Conservation (phyloP, 2,888 invertebrate genomes). For the Alentia gelatinosa region DNA sequence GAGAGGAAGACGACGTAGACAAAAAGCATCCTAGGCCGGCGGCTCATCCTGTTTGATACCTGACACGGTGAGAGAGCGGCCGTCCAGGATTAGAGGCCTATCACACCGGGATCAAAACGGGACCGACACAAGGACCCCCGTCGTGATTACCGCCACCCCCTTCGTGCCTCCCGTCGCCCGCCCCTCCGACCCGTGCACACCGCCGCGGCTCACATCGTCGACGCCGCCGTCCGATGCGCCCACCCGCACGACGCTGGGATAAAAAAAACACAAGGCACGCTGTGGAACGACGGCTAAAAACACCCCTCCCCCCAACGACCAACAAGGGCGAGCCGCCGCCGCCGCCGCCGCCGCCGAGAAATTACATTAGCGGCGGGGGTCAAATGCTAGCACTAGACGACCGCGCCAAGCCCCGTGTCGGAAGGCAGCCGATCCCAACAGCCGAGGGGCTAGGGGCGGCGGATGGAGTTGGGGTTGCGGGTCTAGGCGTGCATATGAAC, state of each 20-base stretch:
- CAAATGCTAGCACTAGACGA: conserved; percentile 45
- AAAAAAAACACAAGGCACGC: neutral
- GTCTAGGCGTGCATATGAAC: no score
- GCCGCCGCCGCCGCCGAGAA: neutral
- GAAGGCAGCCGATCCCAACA: neutral
- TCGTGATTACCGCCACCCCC: neutral
- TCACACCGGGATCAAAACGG: neutral
- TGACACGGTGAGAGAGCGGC: neutral
- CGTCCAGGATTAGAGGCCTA: neutral
- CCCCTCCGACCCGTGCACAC: neutral
- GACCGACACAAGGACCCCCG: neutral
- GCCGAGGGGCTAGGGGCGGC: neutral
- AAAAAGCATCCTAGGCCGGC: no score
- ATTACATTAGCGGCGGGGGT: conserved; percentile 30
- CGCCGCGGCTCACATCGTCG: neutral
- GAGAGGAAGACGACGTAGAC: no score
- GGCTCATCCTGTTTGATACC: no score
- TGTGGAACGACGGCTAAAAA: neutral
- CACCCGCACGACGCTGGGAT: neutral
- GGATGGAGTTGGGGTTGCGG: neutral
- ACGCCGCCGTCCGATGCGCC: neutral
- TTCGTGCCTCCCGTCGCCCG: neutral
- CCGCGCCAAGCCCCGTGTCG: neutral
- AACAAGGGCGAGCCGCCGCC: no score
- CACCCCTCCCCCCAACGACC: neutral